Base-by-base conservation (phyloP, 2,888 invertebrate species). In the Celastrina argiolus region DNA sequence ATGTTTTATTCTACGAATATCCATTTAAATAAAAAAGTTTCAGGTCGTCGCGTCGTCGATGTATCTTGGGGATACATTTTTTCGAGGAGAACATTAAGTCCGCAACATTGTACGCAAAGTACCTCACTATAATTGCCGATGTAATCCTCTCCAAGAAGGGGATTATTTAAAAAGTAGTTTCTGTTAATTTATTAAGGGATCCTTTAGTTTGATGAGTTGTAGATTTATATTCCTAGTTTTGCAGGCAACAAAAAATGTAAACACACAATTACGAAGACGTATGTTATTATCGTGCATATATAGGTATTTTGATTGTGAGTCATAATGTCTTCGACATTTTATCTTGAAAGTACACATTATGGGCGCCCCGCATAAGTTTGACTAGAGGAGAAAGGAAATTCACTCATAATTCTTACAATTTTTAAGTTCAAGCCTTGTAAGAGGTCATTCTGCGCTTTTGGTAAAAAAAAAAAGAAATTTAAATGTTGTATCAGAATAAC, bases 71-170 rank as follows among this genome's bases (percentile, higher is more conserved):
- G 36, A 59, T 59, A 61, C 8, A 39, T 14, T 39, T 39, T 36
- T 61, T 36, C 16, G 8, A 51, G 14, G 22, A 58, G 8, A n/a
- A 14, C 14, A 31, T 8, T 36, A 39, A 61, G 61, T 22, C 61
- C 26, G 61, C 61, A 61, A 39, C 61, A 61, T 61, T 61, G 61
- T 61, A 14, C 10, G 18, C 22, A 26, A 16, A 34, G 18, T 61
- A 56, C 26, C 18, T 16, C 58, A 12, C 59, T 61, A 4, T 12
- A 22, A 61, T 61, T 61, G 14, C 61, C 22, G 16, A 10, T 12
- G 34, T 36, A 36, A 36, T 39, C 39, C 61, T 61, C 18, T 28
- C 12, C 4, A 14, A 34, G 18, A 36, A 10, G 18, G 61, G 28
- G 26, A 26, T 26, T 56, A 22, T 18, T 18, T 39, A 22, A 22